Base-by-base conservation (phyloP, 2,113 vertebrate species). In the Pandion haliaetus region DNA sequence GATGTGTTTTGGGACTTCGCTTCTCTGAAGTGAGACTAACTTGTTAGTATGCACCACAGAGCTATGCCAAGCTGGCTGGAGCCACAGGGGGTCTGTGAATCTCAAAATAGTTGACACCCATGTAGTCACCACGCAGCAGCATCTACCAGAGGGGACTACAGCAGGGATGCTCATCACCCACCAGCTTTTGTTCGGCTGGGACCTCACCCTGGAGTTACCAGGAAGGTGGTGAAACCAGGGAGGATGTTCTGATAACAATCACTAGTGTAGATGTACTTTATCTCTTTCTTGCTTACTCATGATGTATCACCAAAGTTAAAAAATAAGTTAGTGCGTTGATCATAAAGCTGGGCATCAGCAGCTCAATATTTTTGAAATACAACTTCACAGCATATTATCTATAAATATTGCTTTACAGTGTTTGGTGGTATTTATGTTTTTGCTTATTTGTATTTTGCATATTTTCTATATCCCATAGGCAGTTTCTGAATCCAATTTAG, bases 371-470 rank as follows among this genome's bases (percentile, higher is more conserved):
- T 63, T 34, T 91, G 47, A 90, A 95, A 91, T 40, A 69, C n/a
- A 86, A 28, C 84, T 74, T 86, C 10, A n/a, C 26, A 71, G 78
- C 58, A 17, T 63, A 34, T 77, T 62, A 78, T 67, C 78, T 81
- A 32, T 80, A 88, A 90, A 82, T 50, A 77, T 81, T 36, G 71
- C 62, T 70, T 74, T 94, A n/a, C 61, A 21, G 77, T 36, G 38
- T 74, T 82, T 32, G n/a, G 57, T 76, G 40, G 32, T 59, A 67
- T 93, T 90, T 83, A 67, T 72, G 45, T 6, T 77, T 95, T 89
- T 90, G 55, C 47, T 96, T 89, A 76, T 86, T 96, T 90, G n/a
- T 86, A 81, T 93, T 86, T 77, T 93, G 58, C 29, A 34, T 88
- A 76, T 73, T 92, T 93, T 79, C 50, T 79, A 3, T 80, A 87